These are phyloP conservation scores for Taeniopygia guttata DNA, from an alignment of 2,797 vertebrate genomes.

Conservation along the genomic window DNA sequence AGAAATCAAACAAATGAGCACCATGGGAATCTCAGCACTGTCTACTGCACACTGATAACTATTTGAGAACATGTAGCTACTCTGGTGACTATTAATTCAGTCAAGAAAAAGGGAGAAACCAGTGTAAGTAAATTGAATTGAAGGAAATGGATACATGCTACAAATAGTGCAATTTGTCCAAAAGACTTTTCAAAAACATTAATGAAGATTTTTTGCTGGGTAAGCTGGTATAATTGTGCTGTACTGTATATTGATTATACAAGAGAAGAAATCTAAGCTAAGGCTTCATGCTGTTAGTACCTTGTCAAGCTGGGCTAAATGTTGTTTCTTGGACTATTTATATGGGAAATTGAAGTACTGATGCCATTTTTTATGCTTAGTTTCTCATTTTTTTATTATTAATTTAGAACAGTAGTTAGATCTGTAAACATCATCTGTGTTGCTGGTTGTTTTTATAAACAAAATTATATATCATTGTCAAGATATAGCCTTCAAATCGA, in stretches of 20 bases:
- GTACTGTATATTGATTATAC: conserved; percentile 56
- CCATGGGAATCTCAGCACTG: not conserved
- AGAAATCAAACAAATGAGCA: fast-evolving
- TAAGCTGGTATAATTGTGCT: conserved; percentile 48
- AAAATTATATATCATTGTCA: conserved; percentile 1
- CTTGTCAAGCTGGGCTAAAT: conserved; percentile 40
- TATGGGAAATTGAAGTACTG: conserved; percentile 31
- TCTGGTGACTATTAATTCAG: conserved; percentile 59
- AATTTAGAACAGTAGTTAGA: not conserved
- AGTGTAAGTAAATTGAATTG: conserved; percentile 61
- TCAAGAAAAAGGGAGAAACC: conserved; percentile 48
- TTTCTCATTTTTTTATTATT: not conserved
- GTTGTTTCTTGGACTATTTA: conserved; percentile 31
- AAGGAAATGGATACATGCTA: conserved; percentile 44
- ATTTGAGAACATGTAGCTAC: conserved; percentile 9
- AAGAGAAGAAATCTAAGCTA: conserved; percentile 45
- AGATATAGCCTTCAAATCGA: not conserved
- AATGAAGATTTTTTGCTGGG: conserved; percentile 45
- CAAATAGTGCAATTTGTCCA: conserved; percentile 53
- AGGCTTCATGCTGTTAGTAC: conserved; percentile 49
- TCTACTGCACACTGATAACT: conserved; percentile 3
- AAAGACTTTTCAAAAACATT: conserved; percentile 45
- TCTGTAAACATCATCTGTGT: not conserved
- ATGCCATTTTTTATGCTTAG: not conserved
- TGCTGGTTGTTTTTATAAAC: conserved; percentile 32